Conservation (phyloP, 2,797 vertebrate species). For the Megalops cyprinoides region DNA sequence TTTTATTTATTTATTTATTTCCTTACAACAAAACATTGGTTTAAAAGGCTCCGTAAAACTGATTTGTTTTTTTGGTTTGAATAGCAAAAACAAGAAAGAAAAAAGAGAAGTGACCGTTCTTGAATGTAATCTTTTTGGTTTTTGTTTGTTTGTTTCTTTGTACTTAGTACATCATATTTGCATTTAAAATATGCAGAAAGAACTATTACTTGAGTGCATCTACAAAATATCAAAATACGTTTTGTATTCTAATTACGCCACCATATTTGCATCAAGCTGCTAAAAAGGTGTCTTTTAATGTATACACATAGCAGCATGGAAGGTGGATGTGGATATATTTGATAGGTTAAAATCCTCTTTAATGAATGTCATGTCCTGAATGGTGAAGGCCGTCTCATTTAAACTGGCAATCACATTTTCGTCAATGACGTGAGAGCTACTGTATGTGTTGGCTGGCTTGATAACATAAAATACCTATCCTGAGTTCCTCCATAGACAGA, state of each 20-base stretch:
- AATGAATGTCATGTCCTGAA: neutral
- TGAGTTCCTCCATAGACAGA: conserved; percentile 42
- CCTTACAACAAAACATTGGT: neutral
- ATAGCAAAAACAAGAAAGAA: too few relatives aligned
- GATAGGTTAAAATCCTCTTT: neutral
- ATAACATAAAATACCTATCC: too few relatives aligned
- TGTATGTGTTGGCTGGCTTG: conserved; percentile 30
- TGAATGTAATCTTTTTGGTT: neutral
- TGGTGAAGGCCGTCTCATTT: neutral
- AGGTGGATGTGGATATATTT: neutral
- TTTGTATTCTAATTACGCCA: too few relatives aligned
- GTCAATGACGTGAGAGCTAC: neutral
- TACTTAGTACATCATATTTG: neutral
- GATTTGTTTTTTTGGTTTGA: too few relatives aligned
- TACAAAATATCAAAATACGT: neutral
- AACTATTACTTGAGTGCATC: neutral
- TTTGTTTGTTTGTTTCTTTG: neutral
- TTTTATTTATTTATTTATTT: conserved; percentile 35
- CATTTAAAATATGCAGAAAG: neutral
- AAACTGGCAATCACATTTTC: too few relatives aligned
- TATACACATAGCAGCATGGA: too few relatives aligned
- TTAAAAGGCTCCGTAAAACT: neutral
- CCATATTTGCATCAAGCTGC: too few relatives aligned
- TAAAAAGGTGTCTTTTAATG: too few relatives aligned
- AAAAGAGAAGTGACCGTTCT: neutral